Evolutionary conservation across 2,113 vertebrate genomes (phyloP).

Genomic region (Eonycteris spelaea): DNA sequence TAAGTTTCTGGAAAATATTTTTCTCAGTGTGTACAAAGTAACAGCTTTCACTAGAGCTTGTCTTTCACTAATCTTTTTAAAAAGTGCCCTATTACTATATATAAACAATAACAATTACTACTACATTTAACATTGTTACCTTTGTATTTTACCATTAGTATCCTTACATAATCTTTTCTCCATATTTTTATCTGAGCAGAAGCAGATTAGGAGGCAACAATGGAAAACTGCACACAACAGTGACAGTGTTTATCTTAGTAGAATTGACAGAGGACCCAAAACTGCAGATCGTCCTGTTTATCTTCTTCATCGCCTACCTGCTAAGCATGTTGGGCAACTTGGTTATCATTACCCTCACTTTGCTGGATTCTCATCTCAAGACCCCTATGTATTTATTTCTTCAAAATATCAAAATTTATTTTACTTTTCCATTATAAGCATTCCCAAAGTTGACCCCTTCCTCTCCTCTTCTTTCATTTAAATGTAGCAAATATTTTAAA

Average conservation of each 20-base stretch:
- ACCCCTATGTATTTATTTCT: slow-evolving; percentile 63
- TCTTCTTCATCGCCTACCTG: slow-evolving; percentile 42
- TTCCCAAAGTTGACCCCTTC: neutral
- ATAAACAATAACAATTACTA: neutral
- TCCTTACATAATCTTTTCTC: neutral
- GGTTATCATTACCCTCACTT: slow-evolving; percentile 25
- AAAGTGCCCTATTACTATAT: neutral
- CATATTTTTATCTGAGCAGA: neutral
- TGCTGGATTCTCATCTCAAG: slow-evolving; percentile 38
- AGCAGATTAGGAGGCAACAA: neutral
- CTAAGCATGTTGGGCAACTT: slow-evolving; percentile 44
- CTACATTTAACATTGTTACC: neutral
- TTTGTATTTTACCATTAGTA: neutral
- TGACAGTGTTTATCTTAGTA: slow-evolving; percentile 38
- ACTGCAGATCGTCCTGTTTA: slow-evolving; percentile 21
- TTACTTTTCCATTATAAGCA: neutral
- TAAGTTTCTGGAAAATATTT: neutral
- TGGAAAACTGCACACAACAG: slow-evolving; percentile 21
- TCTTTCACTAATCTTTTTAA: neutral
- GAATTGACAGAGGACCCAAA: slow-evolving; percentile 36
- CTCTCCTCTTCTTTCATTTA: neutral
- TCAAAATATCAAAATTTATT: neutral
- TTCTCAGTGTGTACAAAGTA: neutral
- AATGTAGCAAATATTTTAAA: too few relatives aligned
- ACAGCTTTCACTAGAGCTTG: neutral